Conservation (phyloP, 2,888 invertebrate species). For the Eupithecia tripunctaria region DNA sequence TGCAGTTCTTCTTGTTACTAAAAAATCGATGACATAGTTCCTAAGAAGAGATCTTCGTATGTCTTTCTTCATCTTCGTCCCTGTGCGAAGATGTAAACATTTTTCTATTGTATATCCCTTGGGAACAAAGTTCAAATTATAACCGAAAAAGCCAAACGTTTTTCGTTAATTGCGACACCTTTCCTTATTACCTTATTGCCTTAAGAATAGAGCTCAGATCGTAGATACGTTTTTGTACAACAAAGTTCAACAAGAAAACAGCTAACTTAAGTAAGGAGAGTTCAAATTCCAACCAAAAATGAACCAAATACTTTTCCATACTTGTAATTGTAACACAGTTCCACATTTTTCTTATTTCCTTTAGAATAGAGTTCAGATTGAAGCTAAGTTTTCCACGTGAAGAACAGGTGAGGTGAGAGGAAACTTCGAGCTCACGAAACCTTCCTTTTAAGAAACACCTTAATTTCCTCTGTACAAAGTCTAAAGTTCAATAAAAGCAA, state of each 20-base stretch:
- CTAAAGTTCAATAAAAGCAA: conserved; percentile 15
- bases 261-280: too few relatives aligned
- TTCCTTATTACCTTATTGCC: not conserved
- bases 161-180: not conserved
- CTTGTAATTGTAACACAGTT: too few relatives aligned
- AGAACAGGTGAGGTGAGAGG: not conserved
- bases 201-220: not conserved
- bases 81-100: not conserved
- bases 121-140: conserved; percentile 8
- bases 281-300: too few relatives aligned
- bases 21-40: too few relatives aligned
- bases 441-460: not conserved
- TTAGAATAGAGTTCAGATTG: too few relatives aligned
- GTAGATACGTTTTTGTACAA: not conserved
- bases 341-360: too few relatives aligned
- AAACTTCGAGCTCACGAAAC: not conserved
- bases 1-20: too few relatives aligned
- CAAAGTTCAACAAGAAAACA: not conserved
- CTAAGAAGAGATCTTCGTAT: too few relatives aligned
- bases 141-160: not conserved
- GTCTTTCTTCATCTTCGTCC: too few relatives aligned
- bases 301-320: too few relatives aligned
- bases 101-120: not conserved
- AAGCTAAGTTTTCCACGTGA: too few relatives aligned
- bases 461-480: conserved; percentile 17